A percentile compares a stretch with the other conserved stretches of the same genome.
phyloP scores from a whole-genome alignment of 2,113 vertebrate species.

The Zeus faber region DNA sequence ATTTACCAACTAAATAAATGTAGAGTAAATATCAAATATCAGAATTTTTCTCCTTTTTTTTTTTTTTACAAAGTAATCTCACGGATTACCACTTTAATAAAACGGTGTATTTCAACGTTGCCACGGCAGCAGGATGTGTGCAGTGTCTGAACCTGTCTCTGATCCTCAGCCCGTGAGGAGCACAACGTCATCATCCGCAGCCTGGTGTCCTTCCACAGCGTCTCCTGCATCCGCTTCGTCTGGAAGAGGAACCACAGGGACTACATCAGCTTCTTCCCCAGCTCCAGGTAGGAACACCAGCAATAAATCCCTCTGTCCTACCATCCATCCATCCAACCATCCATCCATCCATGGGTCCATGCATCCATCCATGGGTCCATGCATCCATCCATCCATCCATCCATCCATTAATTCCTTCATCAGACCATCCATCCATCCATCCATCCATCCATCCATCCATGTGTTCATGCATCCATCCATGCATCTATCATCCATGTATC shows the following conservation, averaged over 20 bases:
- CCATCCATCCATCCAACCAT: neutral
- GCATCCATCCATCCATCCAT: neutral
- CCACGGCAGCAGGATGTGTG: too few species aligned
- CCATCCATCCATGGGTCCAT: neutral
- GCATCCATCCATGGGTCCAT: neutral
- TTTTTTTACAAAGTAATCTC: too few species aligned
- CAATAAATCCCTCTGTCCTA: neutral
- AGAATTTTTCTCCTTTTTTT: too few species aligned
- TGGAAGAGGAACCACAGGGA: accelerated
- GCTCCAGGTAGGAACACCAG: constrained; percentile 32
- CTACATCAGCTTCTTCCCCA: constrained; percentile 37
- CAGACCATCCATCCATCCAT: neutral
- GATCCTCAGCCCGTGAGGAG: neutral
- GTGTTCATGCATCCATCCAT: too few species aligned
- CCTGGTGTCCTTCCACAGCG: constrained; percentile 14
- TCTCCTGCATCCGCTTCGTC: constrained; percentile 56
- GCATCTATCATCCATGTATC: neutral
- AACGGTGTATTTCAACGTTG: too few species aligned
- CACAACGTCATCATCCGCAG: neutral
- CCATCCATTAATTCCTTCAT: neutral
- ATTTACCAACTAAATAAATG: too few species aligned
- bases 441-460: too few species aligned
- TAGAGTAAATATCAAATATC: too few species aligned
- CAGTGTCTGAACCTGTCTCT: too few species aligned
- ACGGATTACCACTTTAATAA: too few species aligned